Conservation (phyloP, 2,888 invertebrate species). For the Calameuta idolon region DNA sequence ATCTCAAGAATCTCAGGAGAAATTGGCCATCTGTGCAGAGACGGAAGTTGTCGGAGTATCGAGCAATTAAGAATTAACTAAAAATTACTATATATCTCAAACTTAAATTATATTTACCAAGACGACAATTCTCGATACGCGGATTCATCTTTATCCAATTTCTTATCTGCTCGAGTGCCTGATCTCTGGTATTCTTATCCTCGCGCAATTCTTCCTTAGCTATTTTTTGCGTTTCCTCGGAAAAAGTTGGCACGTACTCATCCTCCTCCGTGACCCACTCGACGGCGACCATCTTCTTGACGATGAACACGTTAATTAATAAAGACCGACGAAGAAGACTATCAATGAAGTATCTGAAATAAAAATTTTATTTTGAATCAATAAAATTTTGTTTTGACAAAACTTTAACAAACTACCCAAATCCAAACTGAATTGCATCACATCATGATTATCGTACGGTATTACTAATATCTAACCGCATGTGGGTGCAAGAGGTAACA, state of each 20-base stretch:
- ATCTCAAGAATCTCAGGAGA: conserved; percentile 81
- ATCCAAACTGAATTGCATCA: not conserved
- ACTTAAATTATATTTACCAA: conserved; percentile 69
- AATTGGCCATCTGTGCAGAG: conserved; percentile 74
- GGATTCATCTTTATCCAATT: conserved; percentile 81
- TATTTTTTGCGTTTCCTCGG: conserved; percentile 73
- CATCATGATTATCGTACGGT: conserved; percentile 16
- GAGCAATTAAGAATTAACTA: not conserved
- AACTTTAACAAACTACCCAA: not conserved
- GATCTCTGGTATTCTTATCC: conserved; percentile 74
- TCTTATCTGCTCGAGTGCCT: conserved; percentile 76
- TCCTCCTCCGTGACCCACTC: conserved; percentile 74
- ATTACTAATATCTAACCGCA: not conserved
- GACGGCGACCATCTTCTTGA: conserved; percentile 43
- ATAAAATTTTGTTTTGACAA: not conserved
- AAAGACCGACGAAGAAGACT: not conserved
- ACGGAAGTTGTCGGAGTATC: not conserved
- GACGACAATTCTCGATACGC: conserved; percentile 75
- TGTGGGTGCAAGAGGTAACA: not conserved
- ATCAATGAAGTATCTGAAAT: not conserved
- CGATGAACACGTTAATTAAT: not conserved
- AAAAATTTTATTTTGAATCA: not conserved
- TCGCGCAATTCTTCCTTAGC: conserved; percentile 79
- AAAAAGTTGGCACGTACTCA: conserved; percentile 74
- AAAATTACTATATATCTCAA: not conserved